Evolutionary conservation across 92 coral and sea anemone species (phyloP).

Genomic region (Chrysogorgia sp.): DNA sequence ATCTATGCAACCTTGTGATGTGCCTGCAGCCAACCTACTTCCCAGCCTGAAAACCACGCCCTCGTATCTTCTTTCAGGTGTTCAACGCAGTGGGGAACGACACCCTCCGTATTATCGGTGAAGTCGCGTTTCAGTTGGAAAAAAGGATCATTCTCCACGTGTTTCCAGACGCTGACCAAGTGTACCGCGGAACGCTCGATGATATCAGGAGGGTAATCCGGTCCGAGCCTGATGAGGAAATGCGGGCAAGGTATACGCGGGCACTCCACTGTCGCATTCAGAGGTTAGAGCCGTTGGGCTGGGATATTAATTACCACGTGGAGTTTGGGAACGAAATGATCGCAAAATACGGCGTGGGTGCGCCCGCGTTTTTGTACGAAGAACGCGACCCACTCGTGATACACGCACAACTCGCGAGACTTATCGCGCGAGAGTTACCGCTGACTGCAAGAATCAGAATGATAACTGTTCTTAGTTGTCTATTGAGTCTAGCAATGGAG

Average conservation of each 20-base stretch:
- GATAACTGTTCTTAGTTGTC: conserved; percentile 19
- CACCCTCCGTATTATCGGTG: conserved; percentile 12
- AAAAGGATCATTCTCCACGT: conserved; percentile 43
- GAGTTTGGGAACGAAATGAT: conserved; percentile 18
- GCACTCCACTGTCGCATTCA: conserved; percentile 18
- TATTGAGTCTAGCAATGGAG: conserved; percentile 28
- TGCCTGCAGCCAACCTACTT: no score
- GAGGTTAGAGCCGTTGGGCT: conserved; percentile 18
- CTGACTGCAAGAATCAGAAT: conserved; percentile 19
- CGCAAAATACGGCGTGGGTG: conserved; percentile 39
- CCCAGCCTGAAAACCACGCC: no score
- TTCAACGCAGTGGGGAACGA: conserved; percentile 28
- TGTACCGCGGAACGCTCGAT: conserved; percentile 25
- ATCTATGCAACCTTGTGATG: no score
- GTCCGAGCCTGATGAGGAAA: conserved; percentile 15
- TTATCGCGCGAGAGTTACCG: conserved; percentile 20
- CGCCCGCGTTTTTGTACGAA: conserved; percentile 38
- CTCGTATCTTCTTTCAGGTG: conserved; percentile 2
- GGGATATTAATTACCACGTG: conserved; percentile 31
- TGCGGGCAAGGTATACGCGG: conserved; percentile 3
- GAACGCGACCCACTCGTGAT: conserved; percentile 35
- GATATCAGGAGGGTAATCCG: conserved; percentile 23
- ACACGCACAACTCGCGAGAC: conserved; percentile 49
- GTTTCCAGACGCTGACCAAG: conserved; percentile 14
- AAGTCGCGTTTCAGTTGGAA: conserved; percentile 29